Conservation (phyloP, 2,797 vertebrate genomes). For the Amazona ochrocephala region DNA sequence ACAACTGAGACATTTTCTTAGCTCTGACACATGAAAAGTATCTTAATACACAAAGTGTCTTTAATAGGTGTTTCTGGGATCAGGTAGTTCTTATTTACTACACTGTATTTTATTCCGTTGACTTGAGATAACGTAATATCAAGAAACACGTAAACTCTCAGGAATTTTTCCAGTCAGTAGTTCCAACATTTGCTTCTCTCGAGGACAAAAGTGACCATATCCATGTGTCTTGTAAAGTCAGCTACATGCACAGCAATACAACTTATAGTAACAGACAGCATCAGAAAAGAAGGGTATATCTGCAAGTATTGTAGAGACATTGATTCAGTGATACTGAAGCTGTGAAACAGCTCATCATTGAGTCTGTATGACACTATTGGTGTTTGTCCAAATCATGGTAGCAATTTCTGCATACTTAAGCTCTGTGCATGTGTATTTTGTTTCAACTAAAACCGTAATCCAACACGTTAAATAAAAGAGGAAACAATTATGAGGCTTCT, state of each 20-base stretch:
- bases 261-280: neutral
- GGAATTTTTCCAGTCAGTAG: neutral
- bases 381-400: neutral
- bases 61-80: neutral
- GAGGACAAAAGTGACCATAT: neutral
- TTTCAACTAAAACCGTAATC: neutral
- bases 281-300: neutral
- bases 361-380: neutral
- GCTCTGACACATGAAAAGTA: neutral
- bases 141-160: neutral
- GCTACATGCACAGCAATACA: neutral
- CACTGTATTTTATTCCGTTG: neutral
- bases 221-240: neutral
- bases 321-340: neutral
- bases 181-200: conserved; percentile 5
- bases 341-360: neutral
- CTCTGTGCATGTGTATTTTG: neutral
- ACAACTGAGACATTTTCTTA: neutral
- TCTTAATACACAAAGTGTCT: neutral
- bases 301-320: neutral
- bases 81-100: neutral
- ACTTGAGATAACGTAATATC: neutral
- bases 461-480: neutral
- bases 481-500: neutral
- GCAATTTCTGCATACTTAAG: neutral